These are phyloP conservation scores for Teleogryllus occipitalis DNA, from an alignment of 1,140 invertebrate genomes.

Conservation along the genomic window DNA sequence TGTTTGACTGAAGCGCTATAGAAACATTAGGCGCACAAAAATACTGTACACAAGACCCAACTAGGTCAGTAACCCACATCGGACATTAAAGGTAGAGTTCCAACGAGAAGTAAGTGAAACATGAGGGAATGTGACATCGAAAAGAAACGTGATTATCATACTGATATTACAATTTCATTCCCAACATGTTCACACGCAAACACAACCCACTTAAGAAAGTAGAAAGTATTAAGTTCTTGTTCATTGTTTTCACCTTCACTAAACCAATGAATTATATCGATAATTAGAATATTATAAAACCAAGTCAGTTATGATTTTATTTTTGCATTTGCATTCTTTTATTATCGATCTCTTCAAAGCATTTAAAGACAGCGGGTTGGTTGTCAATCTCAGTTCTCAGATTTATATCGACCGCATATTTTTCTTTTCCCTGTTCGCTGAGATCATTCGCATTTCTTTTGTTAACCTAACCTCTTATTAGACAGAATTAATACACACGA, in stretches of 20 bases:
- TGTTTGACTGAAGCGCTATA: not conserved
- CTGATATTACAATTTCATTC: not conserved
- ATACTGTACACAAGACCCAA: not conserved
- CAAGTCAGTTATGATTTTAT: no score
- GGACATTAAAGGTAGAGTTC: not conserved
- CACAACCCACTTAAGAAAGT: not conserved
- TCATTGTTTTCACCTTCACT: not conserved
- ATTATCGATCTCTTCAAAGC: no score
- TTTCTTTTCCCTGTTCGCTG: no score
- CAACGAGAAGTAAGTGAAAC: not conserved
- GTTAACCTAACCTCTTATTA: no score
- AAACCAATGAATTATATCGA: not conserved
- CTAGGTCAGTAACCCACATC: conserved; percentile 3
- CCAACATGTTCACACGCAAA: not conserved
- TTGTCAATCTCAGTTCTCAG: no score
- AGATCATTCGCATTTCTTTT: no score
- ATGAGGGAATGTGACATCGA: not conserved
- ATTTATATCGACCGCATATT: no score
- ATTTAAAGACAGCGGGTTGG: no score
- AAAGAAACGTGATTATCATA: not conserved
- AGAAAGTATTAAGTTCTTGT: not conserved
- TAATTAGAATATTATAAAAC: not conserved
- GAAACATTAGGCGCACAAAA: not conserved
- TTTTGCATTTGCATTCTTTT: no score
- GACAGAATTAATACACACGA: no score